Evolutionary conservation across 2,888 invertebrate genomes (phyloP).

Genomic region (Lamellibrachia satsuma): DNA sequence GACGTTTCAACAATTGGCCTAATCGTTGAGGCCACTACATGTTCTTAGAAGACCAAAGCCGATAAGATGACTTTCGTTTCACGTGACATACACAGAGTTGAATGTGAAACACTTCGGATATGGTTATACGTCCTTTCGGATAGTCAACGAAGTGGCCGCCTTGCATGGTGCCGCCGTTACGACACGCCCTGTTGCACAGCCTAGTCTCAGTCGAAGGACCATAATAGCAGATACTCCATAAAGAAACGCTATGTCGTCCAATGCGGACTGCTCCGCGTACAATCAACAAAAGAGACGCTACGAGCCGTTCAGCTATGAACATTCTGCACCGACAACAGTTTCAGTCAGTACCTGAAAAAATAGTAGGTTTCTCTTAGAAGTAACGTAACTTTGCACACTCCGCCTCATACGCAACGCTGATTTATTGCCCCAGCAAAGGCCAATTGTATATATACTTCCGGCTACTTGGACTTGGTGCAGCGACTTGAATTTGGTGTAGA

Average conservation of each 20-base stretch:
- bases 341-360: too few species aligned
- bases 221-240: neutral
- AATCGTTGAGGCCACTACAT: too few species aligned
- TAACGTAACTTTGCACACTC: neutral
- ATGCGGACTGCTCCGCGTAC: neutral
- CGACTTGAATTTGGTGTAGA: too few species aligned
- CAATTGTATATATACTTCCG: too few species aligned
- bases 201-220: neutral
- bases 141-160: neutral
- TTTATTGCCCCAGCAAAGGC: too few species aligned
- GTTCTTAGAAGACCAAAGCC: too few species aligned
- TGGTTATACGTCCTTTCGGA: neutral
- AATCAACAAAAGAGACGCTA: neutral
- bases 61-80: too few species aligned
- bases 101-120: too few species aligned
- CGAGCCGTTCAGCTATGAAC: neutral
- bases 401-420: too few species aligned
- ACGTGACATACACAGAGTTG: too few species aligned
- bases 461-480: too few species aligned
- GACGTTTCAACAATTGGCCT: too few species aligned
- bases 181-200: neutral
- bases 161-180: neutral
- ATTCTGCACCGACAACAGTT: neutral
- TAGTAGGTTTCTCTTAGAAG: neutral
- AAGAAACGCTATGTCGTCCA: neutral